Conservation (phyloP, 2,888 invertebrate species). For the Stenodera caucasica region DNA sequence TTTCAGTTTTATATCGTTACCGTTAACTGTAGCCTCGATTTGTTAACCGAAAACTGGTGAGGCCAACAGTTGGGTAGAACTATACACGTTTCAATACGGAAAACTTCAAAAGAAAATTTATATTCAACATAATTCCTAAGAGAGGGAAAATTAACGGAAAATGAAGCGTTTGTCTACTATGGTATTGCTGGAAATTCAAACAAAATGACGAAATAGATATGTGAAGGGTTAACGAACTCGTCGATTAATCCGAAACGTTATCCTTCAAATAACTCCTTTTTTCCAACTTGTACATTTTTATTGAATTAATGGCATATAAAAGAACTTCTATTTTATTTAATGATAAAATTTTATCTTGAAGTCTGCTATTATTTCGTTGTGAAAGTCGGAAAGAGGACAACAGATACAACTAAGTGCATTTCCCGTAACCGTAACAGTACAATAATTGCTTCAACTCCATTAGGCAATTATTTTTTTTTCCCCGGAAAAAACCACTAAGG, state of each 20-base stretch:
- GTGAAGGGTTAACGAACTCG: background rate
- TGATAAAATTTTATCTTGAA: background rate
- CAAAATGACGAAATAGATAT: background rate
- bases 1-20: background rate
- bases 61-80: background rate
- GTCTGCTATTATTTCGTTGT: background rate
- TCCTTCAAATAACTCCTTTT: background rate
- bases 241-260: too few species aligned
- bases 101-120: too few species aligned
- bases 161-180: too few species aligned
- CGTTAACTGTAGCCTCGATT: background rate
- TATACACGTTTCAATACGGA: too few species aligned
- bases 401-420: conserved; percentile 1
- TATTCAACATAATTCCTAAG: too few species aligned
- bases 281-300: background rate
- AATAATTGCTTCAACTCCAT: background rate
- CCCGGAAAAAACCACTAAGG: background rate
- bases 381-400: conserved; percentile 3
- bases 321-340: background rate
- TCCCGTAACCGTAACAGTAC: conserved; percentile 9
- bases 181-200: too few species aligned
- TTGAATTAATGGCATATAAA: background rate
- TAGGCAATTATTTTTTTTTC: background rate
- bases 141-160: too few species aligned
- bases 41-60: background rate